Conservation (phyloP, 1,140 invertebrate species). For the Pseudomyrmex dendroicus region DNA sequence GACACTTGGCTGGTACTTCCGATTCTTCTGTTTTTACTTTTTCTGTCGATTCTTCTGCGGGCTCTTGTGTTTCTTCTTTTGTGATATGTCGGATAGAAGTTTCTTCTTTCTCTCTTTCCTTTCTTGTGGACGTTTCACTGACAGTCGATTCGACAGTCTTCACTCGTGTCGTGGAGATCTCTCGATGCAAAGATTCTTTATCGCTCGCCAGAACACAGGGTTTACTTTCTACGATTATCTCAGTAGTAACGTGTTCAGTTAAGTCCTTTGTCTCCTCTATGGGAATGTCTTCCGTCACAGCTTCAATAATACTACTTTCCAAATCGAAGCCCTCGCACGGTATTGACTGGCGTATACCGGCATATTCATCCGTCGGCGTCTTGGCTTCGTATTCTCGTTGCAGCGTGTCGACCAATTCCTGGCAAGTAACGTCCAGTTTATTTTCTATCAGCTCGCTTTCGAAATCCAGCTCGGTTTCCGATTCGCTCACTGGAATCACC, state of each 20-base stretch:
- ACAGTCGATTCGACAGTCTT: neutral
- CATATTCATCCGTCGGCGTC: constrained; percentile 77
- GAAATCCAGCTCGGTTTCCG: constrained; percentile 75
- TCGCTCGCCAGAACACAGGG: neutral
- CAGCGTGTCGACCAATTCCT: constrained; percentile 81
- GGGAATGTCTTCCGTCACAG: constrained; percentile 24
- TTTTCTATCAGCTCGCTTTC: constrained; percentile 82
- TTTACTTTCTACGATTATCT: neutral
- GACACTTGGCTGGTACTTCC: neutral
- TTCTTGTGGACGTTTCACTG: neutral
- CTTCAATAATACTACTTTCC: constrained; percentile 37
- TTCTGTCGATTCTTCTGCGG: constrained; percentile 5
- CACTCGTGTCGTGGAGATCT: neutral
- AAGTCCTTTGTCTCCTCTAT: neutral
- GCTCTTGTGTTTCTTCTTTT: neutral
- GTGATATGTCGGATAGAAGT: neutral
- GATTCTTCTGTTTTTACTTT: no score
- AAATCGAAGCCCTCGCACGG: neutral
- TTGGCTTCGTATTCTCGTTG: constrained; percentile 81
- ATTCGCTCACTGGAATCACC: constrained; percentile 70
- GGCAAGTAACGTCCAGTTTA: constrained; percentile 81
- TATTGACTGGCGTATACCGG: neutral
- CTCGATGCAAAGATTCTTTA: neutral
- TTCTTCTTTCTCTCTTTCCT: neutral
- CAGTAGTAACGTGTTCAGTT: no score